Evolutionary conservation across 2,888 invertebrate genomes (phyloP).

Genomic region (Eilema caniola): DNA sequence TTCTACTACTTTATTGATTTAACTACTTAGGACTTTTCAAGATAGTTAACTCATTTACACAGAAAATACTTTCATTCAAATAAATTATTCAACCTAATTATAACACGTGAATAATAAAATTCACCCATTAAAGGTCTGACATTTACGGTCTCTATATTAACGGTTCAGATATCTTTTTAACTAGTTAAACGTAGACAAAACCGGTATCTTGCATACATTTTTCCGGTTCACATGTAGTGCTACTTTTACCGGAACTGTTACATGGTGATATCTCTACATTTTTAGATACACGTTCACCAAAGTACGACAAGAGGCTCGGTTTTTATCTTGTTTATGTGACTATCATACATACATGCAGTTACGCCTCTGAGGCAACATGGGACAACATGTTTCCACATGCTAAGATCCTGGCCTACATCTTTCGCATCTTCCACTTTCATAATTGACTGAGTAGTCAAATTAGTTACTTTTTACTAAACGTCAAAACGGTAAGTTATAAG

Average conservation of each 20-base stretch:
- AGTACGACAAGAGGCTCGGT: background rate
- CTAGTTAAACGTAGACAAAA: conserved; percentile 22
- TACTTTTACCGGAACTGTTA: conserved; percentile 30
- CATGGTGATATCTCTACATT: conserved; percentile 6
- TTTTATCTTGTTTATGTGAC: conserved; percentile 4
- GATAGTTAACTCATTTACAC: too few relatives aligned
- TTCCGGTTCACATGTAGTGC: conserved; percentile 19
- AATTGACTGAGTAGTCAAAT: too few relatives aligned
- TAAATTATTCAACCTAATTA: background rate
- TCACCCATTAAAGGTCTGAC: background rate
- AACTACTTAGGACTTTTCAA: too few relatives aligned
- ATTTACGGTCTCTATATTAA: conserved; percentile 13
- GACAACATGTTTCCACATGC: too few relatives aligned
- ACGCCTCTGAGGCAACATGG: too few relatives aligned
- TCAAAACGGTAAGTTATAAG: too few relatives aligned
- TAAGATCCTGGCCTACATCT: too few relatives aligned
- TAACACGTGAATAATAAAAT: background rate
- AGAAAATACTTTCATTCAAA: background rate
- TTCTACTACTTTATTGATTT: too few relatives aligned
- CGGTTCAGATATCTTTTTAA: conserved; percentile 12
- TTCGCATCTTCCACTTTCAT: too few relatives aligned
- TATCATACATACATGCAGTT: too few relatives aligned
- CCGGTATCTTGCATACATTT: conserved; percentile 26
- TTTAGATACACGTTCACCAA: background rate
- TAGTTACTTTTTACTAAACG: too few relatives aligned